Evolutionary conservation across 1,140 invertebrate species (phyloP), one percentile per base, ranked within the genome.

Genomic region (Uloborus diversus): DNA sequence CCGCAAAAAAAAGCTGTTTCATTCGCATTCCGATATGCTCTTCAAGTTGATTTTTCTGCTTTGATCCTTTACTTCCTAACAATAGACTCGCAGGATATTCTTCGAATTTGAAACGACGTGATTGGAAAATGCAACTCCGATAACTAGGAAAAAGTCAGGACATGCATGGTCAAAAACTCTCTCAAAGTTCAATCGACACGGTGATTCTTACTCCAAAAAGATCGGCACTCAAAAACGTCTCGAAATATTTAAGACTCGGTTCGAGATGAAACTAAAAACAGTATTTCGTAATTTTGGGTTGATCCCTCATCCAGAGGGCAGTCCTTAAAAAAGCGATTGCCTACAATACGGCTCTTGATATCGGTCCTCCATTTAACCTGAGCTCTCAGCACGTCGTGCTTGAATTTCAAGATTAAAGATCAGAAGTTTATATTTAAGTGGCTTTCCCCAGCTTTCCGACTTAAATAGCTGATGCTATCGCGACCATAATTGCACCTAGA

Each of bases 351-450:
- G 35, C 61, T 65, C 61, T 57, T 59, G 49, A 57, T 73, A 62
- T 51, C 33, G 32, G 14, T 61, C 49, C 27, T 78, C 49, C 49
- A 47, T 66, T 78, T 65, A 78, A 78, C 73, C 73, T 75, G 49
- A 51, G 66, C 30, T 69, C 66, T 69, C 32, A 59, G 20, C 51
- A n/a, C 42, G 28, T 78, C 73, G 73, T 78, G 73, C 73, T 42
- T 78, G 61, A 78, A 78, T 78, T 78, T 78, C 53, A 62, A 49
- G 73, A 78, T 78, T 78, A 78, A 78, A 78, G 73, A 78, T 78
- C 73, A 57, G 61, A 57, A 78, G 73, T 78, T 78, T 78, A 78
- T 65, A 78, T 62, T 78, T 78, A 78, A 78, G 73, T 78, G 61
- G 61, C 47, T 62, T 78, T 78, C 61, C 73, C 73, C 73, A 65